A percentile compares a stretch with the other conserved stretches of the same genome.
Evolutionary conservation across 2,113 vertebrate genomes (phyloP).

Genomic region (Nettapus auritus): DNA sequence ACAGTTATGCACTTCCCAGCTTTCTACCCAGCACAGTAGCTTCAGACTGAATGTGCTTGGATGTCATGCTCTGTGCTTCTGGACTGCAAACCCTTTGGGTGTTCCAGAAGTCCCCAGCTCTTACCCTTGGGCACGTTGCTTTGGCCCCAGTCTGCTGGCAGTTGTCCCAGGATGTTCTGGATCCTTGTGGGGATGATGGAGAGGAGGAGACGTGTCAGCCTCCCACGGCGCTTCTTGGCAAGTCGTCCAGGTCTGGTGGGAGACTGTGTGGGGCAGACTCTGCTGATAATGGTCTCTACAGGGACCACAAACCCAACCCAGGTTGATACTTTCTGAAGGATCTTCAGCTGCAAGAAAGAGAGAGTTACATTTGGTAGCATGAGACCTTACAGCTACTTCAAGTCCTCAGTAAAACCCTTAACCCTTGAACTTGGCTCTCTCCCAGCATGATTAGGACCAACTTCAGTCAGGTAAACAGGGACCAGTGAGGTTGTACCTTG

Average conservation of each 20-base stretch:
- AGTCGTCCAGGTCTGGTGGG: slow-evolving; percentile 34
- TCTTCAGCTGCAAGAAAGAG: slow-evolving; percentile 24
- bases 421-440: not conserved
- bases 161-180: slow-evolving; percentile 73
- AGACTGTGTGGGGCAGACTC: not conserved
- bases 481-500: accelerated
- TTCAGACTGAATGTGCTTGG: not conserved
- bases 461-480: not conserved
- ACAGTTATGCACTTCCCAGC: accelerated
- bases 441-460: accelerated
- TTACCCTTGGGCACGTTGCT: slow-evolving; percentile 74
- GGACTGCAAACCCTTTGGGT: not conserved
- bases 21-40: not conserved
- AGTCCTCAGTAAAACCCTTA: not conserved
- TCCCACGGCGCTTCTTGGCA: slow-evolving; percentile 70
- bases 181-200: slow-evolving; percentile 71
- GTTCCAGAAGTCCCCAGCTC: not conserved
- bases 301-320: not conserved
- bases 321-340: not conserved
- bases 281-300: not conserved
- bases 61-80: accelerated
- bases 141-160: slow-evolving; percentile 68
- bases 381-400: not conserved
- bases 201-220: slow-evolving; percentile 68
- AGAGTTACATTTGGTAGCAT: accelerated